These are phyloP conservation scores for Eulemur macaco DNA, from an alignment of 2,113 vertebrate species.

Conservation along the genomic window DNA sequence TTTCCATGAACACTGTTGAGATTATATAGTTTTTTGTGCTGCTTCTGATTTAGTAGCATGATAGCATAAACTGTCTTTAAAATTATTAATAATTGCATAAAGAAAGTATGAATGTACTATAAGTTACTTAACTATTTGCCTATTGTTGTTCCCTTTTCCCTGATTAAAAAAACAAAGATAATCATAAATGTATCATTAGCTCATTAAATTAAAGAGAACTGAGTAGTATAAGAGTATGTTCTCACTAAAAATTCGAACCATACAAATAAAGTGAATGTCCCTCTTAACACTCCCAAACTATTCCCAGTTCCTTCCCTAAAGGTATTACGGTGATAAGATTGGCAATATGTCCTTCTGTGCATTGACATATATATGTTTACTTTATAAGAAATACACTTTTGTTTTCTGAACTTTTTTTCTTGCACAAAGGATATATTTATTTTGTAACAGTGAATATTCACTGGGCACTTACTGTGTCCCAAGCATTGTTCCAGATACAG, in stretches of 20 bases:
- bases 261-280: not conserved
- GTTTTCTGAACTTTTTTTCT: not conserved
- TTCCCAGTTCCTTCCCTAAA: not conserved
- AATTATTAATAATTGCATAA: slow-evolving; percentile 18
- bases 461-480: not conserved
- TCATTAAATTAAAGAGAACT: slow-evolving; percentile 18
- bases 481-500: not conserved
- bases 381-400: slow-evolving; percentile 45
- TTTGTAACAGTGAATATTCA: not conserved
- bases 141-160: not conserved
- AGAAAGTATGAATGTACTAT: not conserved
- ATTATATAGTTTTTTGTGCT: not conserved
- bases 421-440: not conserved
- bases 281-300: not conserved
- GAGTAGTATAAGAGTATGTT: not conserved
- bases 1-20: not conserved
- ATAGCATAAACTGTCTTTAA: not conserved
- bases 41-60: not conserved
- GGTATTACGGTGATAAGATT: not conserved
- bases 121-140: not conserved
- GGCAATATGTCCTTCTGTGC: not conserved
- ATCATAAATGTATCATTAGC: not conserved
- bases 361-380: not conserved
- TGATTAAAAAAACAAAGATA: not conserved
- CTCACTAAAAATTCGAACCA: not conserved